phyloP scores from a whole-genome alignment of 2,113 vertebrate genomes.

The Bujurquina vittata region DNA sequence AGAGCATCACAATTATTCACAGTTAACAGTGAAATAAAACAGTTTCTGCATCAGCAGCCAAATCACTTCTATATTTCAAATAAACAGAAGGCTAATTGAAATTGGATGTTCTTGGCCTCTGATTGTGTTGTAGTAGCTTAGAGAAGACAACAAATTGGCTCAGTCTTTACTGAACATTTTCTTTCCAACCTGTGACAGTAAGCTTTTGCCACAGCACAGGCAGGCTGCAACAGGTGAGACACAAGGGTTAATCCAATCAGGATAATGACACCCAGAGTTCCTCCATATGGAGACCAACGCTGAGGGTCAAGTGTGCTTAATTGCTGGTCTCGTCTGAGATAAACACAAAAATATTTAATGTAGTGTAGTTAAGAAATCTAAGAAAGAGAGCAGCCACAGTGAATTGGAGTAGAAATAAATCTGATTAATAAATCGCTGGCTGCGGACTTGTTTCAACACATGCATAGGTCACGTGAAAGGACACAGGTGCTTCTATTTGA shows the following conservation, averaged over 20 bases:
- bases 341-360: background rate
- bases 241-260: constrained; percentile 31
- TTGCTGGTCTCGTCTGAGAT: background rate
- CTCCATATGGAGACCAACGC: background rate
- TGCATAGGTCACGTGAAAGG: background rate
- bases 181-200: background rate
- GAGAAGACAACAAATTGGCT: background rate
- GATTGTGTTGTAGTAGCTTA: background rate
- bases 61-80: background rate
- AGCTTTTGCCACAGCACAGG: constrained; percentile 11
- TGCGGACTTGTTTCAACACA: background rate
- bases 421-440: too few species aligned
- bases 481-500: background rate
- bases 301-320: background rate
- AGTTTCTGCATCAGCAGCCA: background rate
- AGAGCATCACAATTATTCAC: background rate
- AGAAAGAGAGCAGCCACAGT: background rate
- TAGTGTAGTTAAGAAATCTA: background rate
- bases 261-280: constrained; percentile 4
- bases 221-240: background rate
- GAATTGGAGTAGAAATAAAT: background rate
- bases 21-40: background rate
- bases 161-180: background rate
- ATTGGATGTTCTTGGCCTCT: background rate
- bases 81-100: background rate